Evolutionary conservation across 2,797 vertebrate species (phyloP), one percentile per base, ranked within the genome.

Genomic region (Nasua narica): DNA sequence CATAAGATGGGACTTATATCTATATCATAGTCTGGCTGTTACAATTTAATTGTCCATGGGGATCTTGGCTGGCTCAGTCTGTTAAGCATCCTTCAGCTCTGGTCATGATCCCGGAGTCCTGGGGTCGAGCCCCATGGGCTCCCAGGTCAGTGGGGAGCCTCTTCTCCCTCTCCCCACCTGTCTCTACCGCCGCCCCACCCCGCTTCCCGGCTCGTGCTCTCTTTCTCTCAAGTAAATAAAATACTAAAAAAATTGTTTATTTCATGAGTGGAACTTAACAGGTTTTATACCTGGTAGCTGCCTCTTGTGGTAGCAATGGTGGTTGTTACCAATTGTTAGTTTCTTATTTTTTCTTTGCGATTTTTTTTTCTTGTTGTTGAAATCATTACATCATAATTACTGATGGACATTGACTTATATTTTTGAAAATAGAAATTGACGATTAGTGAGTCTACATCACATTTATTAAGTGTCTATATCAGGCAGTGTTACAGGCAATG

Each of bases 281-380:
- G 56, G 9, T 56, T 87, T 97, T 91, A 35, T 81, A 93, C 86
- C 43, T 50, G 37, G 23, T 82, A 35, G 5, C 21, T 70, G 18
- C 32, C 8, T 83, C 16, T 62, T 88, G 13, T 52, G 58, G 62
- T 43, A 84, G 74, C 32, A 19, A 16, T 87, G 54, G 13, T 94
- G 11, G 18, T 72, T 10, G 43, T 58, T 58, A 70, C 48, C 54
- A 77, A 14, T 86, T 82, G 15, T 46, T 86, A 87, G 11, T 65
- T 84, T 90, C 90, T 95, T 52, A 10, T 62, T 90, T 50, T 90
- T 56, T 84, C 60, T 82, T 89, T 89, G 14, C 72, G 50, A 72
- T 95, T 94, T 87, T 93, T 92, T 54, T 7, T 77, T 92, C 21
- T 76, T 81, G 58, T 14, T 78, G 25, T 60, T 96, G 16, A 72